Evolutionary conservation across 1,140 invertebrate genomes (phyloP).

Genomic region (Ceratitis capitata): DNA sequence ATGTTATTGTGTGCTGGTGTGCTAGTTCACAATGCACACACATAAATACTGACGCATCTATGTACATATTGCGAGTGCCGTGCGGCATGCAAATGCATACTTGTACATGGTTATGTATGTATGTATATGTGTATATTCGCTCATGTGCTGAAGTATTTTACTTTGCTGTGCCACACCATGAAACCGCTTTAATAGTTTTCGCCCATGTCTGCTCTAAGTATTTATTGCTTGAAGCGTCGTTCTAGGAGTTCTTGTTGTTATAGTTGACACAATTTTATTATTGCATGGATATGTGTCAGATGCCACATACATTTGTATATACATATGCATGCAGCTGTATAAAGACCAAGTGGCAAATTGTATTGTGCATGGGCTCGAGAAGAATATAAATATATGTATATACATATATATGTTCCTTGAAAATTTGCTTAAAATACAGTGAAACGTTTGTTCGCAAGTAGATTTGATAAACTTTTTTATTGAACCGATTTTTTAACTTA

Average conservation of each 20-base stretch:
- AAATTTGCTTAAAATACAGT: no score
- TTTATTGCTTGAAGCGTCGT: constrained; percentile 6
- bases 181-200: constrained; percentile 35
- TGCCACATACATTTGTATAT: background rate
- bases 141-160: no score
- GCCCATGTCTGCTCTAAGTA: constrained; percentile 29
- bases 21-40: background rate
- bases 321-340: background rate
- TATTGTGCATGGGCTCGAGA: no score
- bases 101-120: background rate
- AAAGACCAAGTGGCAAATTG: background rate
- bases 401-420: no score
- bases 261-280: constrained; percentile 32
- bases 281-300: constrained; percentile 25
- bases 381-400: no score
- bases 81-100: no score
- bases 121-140: background rate
- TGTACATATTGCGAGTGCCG: no score
- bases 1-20: no score
- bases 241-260: background rate
- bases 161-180: background rate
- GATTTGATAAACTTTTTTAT: no score
- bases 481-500: no score
- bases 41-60: background rate
- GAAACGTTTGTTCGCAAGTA: no score